Percentiles rank a stretch among this genome's conserved stretches.
Conservation (phyloP, 2,888 invertebrate species). For the Drosophila colorata region DNA sequence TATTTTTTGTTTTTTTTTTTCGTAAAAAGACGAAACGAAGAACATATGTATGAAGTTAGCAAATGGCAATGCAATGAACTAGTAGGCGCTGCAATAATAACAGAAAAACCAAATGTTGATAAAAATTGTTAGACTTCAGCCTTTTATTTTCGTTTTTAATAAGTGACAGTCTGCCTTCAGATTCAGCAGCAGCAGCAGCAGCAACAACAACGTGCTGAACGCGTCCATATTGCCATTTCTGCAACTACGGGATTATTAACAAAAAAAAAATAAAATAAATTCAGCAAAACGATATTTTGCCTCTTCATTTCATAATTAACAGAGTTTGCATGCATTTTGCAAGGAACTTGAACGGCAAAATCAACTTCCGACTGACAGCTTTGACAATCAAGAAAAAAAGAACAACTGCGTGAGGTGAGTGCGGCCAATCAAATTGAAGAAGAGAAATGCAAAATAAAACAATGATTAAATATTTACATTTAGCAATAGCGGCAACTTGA, state of each 20-base stretch:
- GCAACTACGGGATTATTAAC: constrained; percentile 39
- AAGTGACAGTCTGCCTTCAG: constrained; percentile 40
- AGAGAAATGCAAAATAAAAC: not conserved
- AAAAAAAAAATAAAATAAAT: constrained; percentile 49
- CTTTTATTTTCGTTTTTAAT: constrained; percentile 15
- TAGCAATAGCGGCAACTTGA: constrained; percentile 11
- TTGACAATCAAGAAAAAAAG: constrained; percentile 19
- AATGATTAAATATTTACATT: constrained; percentile 11
- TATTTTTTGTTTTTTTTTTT: constrained; percentile 46
- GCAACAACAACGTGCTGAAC: constrained; percentile 52
- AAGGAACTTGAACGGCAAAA: constrained; percentile 3
- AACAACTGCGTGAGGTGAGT: constrained; percentile 37
- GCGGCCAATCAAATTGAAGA: constrained; percentile 3
- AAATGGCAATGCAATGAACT: constrained; percentile 23
- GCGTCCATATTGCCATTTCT: constrained; percentile 27
- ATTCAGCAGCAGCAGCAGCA: constrained; percentile 9
- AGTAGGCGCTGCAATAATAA: constrained; percentile 34
- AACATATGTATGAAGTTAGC: constrained; percentile 30
- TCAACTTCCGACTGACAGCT: constrained; percentile 6
- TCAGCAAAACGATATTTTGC: constrained; percentile 14
- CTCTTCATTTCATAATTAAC: not conserved
- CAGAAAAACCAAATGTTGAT: constrained; percentile 14
- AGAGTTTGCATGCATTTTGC: constrained; percentile 4
- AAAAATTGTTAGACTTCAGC: constrained; percentile 8
- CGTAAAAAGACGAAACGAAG: constrained; percentile 19